A percentile compares a stretch with the other conserved stretches of the same genome.
phyloP scores from a whole-genome alignment of 2,797 vertebrate species.

The Rhinichthys osculus region DNA sequence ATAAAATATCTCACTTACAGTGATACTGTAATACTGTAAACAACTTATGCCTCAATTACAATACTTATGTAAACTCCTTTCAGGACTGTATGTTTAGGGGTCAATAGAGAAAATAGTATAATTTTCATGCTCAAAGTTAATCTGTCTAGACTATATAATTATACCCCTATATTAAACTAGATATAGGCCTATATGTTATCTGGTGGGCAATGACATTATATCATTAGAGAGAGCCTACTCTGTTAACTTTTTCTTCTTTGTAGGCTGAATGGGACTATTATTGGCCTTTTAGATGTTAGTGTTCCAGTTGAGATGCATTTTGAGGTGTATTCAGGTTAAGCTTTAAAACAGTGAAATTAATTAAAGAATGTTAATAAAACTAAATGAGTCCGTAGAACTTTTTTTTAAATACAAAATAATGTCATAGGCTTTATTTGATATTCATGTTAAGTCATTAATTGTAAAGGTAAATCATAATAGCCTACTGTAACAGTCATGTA shows the following conservation, averaged over 20 bases:
- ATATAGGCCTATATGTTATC: background rate
- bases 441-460: background rate
- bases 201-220: background rate
- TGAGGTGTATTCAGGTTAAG: background rate
- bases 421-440: background rate
- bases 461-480: background rate
- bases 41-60: background rate
- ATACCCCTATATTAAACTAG: background rate
- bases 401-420: background rate
- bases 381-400: background rate
- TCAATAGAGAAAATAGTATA: background rate
- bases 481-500: background rate
- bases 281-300: background rate
- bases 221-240: background rate
- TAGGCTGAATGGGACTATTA: background rate
- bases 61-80: background rate
- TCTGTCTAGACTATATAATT: background rate
- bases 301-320: background rate
- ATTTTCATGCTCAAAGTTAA: background rate
- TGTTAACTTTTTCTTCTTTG: background rate
- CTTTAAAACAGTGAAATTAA: background rate
- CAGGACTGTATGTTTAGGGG: background rate
- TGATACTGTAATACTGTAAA: background rate
- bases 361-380: constrained; percentile 15
- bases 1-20: constrained; percentile 3